Conservation (phyloP, 2,113 vertebrate genomes). For the Raphicerus campestris region DNA sequence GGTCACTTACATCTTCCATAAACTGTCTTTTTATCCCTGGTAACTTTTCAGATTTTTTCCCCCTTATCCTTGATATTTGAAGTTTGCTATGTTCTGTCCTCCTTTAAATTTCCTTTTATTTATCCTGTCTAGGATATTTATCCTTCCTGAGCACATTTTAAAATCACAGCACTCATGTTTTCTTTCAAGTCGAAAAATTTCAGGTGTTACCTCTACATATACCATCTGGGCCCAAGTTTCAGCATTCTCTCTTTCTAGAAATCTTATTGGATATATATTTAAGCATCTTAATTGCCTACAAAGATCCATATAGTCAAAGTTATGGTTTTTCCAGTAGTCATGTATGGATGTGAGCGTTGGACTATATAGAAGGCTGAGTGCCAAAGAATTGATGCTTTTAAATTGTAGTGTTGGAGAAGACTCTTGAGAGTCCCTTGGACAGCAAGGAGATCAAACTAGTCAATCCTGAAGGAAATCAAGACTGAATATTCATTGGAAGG, state of each 20-base stretch:
- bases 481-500: neutral
- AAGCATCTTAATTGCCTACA: neutral
- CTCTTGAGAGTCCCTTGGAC: neutral
- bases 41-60: neutral
- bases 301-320: neutral
- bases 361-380: neutral
- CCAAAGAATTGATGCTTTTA: neutral
- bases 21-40: neutral
- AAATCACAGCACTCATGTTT: neutral
- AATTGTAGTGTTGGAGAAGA: neutral
- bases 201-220: rapidly evolving
- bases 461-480: neutral
- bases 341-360: neutral
- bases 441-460: neutral
- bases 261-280: rapidly evolving
- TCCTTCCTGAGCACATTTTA: neutral
- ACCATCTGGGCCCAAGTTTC: rapidly evolving
- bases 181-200: neutral
- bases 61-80: neutral
- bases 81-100: neutral
- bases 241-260: neutral
- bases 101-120: rapidly evolving
- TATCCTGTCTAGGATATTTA: neutral
- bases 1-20: neutral
- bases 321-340: neutral